Evolutionary conservation across 2,888 invertebrate genomes (phyloP), one percentile per base, ranked within the genome.

Genomic region (Microplitis deprimator): DNA sequence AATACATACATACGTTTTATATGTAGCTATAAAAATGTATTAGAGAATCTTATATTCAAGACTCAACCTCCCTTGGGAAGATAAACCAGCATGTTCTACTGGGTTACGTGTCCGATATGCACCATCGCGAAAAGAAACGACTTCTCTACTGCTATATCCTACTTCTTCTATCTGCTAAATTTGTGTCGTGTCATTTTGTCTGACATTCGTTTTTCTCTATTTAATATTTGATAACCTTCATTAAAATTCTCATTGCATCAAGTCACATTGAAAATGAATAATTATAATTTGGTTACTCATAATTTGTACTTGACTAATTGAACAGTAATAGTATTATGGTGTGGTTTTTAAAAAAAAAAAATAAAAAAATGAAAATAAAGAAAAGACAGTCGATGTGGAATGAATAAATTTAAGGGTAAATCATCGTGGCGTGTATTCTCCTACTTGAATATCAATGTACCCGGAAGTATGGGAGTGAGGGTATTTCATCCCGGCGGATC

Each of bases 401-500:
- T 62, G 40, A 39, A 68, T 68, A 68, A 40, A 41, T 68, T 68
- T n/a, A 40, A 40, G 10, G 78, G 82, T 82, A 84, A 86, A 86
- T 85, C 84, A 84, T 81, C 80, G 81, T 82, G 81, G 81, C 83
- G 83, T 84, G 84, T 17, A 65, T 10, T 68, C 81, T 83, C 75
- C 85, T 83, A 82, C 83, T 85, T 84, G 85, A 86, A 87, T 86
- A 85, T 86, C 85, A 87, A 87, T 87, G 84, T 78, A 77, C 78
- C 83, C 80, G 84, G 82, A 84, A 86, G 79, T 81, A 75, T 76
- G 79, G 77, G 79, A 79, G 80, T 80, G 75, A 29, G 65, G 29
- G 65, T 29, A 65, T 65, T 20, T 65, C 65, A 29, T 65, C 20
- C 13, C 13, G 20, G 20, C 65, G 65, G 65, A 29, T 65, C 65